Evolutionary conservation across 2,888 invertebrate genomes (phyloP), one percentile per base, ranked within the genome.

Genomic region (Cancer borealis): DNA sequence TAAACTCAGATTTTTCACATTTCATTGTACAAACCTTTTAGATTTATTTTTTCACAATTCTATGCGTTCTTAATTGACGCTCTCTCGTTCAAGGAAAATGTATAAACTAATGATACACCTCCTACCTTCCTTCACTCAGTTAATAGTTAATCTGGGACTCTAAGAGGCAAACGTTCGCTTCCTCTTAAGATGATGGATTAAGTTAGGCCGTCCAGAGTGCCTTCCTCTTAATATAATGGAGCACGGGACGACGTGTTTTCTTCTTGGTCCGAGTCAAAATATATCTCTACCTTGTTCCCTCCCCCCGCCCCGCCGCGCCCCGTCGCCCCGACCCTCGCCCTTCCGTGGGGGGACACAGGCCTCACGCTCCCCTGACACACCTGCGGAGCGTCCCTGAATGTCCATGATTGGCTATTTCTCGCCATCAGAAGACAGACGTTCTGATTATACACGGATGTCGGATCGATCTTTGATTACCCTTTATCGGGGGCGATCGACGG

Each of bases 381-480:
- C 54, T 39, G 45, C 46, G 26, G 39, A 21, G 91, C 45, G 88
- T 47, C 30, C 30, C 60, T 93, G 93, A 93, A 93, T 93, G 93
- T 84, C 91, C 91, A 47, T 92, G 93, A 93, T 92, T 93, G 93
- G 92, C 93, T 92, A 91, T 93, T 93, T 93, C 93, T 93, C 93
- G 92, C 92, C 93, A 93, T 88, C 93, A 91, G 88, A 88, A 91
- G 91, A 93, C 93, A 93, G 93, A 93, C 93, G 91, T 93, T 49
- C 88, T 93, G 93, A 93, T 93, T 93, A 93, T 93, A 93, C 93
- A 93, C 87, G 93, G 93, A 91, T 93, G 93, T 93, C 93, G 93
- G 93, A 93, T 93, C 92, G 93, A 93, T 93, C 92, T 84, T 47
- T 88, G 93, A 93, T 93, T 93, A 93, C 92, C 66, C 73, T 54